These are phyloP conservation scores for Oostethus manadensis DNA, from an alignment of 2,113 vertebrate genomes.

Conservation along the genomic window DNA sequence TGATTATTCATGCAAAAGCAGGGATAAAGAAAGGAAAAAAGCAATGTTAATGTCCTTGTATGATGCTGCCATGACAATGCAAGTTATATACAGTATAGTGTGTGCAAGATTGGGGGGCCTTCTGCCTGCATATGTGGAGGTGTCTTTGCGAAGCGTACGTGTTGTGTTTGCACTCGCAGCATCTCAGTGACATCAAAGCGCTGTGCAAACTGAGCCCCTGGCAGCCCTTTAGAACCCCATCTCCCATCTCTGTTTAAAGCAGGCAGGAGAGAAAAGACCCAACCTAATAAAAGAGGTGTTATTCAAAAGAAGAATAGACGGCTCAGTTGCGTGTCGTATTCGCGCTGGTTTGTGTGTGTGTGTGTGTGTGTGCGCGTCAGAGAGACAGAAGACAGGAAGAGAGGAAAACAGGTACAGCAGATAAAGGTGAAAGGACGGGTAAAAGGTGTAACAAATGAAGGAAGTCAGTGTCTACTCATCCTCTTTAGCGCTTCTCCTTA, in stretches of 20 bases:
- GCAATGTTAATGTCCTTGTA: not conserved
- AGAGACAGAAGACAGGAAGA: constrained; percentile 16
- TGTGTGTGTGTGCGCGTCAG: not conserved
- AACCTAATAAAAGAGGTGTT: constrained; percentile 65
- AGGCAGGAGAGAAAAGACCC: constrained; percentile 58
- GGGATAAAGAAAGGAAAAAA: not conserved
- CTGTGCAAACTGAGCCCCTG: constrained; percentile 71
- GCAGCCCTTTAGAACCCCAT: constrained; percentile 69
- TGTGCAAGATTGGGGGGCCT: constrained; percentile 30
- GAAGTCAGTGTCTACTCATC: constrained; percentile 31
- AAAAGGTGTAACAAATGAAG: constrained; percentile 28
- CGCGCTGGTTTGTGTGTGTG: constrained; percentile 18
- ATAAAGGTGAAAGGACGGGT: constrained; percentile 22
- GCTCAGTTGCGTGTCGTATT: constrained; percentile 50
- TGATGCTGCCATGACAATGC: not conserved
- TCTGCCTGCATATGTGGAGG: constrained; percentile 54
- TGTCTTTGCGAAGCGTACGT: constrained; percentile 36
- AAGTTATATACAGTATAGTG: not conserved
- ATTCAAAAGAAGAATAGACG: constrained; percentile 65
- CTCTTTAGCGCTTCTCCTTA: constrained; percentile 37
- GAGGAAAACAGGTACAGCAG: constrained; percentile 24
- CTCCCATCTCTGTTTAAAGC: constrained; percentile 64
- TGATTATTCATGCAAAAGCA: not conserved
- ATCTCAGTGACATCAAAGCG: constrained; percentile 73
- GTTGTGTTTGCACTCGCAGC: constrained; percentile 59